Conservation (phyloP, 92 coral and sea anemone genomes). For the Zoanthus sociatus region DNA sequence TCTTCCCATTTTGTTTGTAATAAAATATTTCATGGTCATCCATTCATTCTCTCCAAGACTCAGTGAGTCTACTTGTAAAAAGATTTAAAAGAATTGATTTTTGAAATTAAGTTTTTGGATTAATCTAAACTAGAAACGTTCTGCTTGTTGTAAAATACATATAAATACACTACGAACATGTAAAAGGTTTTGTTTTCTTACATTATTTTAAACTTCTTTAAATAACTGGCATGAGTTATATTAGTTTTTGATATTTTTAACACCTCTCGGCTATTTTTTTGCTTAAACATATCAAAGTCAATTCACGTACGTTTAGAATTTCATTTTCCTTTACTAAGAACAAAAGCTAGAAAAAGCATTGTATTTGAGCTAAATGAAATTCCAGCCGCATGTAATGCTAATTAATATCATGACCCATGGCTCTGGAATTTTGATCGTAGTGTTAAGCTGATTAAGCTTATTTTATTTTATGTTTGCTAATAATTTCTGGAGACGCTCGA, state of each 20-base stretch:
- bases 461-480: neutral
- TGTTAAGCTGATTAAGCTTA: neutral
- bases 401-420: neutral
- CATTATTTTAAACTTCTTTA: neutral
- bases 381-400: neutral
- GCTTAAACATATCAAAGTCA: too few relatives aligned
- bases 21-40: too few relatives aligned
- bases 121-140: too few relatives aligned
- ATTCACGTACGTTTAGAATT: neutral
- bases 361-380: neutral
- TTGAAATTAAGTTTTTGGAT: too few relatives aligned
- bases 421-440: neutral
- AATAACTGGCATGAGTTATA: neutral
- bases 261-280: neutral
- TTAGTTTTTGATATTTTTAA: neutral
- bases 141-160: too few relatives aligned
- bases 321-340: neutral
- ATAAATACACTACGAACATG: neutral
- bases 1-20: too few relatives aligned
- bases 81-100: too few relatives aligned
- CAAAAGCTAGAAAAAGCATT: neutral
- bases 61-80: too few relatives aligned
- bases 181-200: neutral
- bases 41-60: too few relatives aligned
- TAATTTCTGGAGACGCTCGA: neutral